Conservation (phyloP, 2,113 vertebrate genomes). For the Psophia crepitans region DNA sequence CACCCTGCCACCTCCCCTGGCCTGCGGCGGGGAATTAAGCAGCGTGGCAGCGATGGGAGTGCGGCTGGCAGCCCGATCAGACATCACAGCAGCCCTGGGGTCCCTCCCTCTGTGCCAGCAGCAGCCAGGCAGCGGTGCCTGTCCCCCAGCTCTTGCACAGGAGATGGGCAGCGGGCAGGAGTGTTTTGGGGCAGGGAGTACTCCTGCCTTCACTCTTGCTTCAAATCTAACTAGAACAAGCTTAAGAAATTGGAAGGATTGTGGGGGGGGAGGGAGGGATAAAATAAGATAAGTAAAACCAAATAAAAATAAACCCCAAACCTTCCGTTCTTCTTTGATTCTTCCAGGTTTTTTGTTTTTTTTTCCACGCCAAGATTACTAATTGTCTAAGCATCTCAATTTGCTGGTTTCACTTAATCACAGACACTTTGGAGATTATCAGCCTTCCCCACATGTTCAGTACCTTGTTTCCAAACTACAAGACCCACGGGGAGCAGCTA, state of each 20-base stretch:
- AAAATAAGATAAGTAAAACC: conserved; percentile 21
- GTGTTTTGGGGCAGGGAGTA: fast-evolving
- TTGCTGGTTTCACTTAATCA: conserved; percentile 68
- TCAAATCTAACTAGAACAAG: background rate
- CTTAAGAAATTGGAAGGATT: background rate
- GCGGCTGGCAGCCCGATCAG: background rate
- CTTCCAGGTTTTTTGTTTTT: background rate
- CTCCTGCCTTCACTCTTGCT: background rate
- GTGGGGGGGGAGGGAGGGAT: background rate
- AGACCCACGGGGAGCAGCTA: conserved; percentile 48
- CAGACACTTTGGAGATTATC: conserved; percentile 67
- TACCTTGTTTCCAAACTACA: conserved; percentile 59
- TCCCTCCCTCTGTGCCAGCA: fast-evolving
- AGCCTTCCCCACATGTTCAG: conserved; percentile 68
- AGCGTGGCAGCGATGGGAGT: background rate
- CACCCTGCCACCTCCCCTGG: background rate
- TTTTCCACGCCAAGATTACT: conserved; percentile 51
- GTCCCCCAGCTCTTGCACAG: fast-evolving
- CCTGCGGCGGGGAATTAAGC: background rate
- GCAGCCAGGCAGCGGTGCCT: fast-evolving
- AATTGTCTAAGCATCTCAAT: conserved; percentile 73
- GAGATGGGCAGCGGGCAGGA: fast-evolving
- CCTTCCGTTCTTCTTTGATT: conserved; percentile 30
- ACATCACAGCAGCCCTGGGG: background rate
- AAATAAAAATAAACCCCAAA: conserved; percentile 15